Evolutionary conservation across 2,797 vertebrate species (phyloP).

Genomic region (Gambelia wislizenii): DNA sequence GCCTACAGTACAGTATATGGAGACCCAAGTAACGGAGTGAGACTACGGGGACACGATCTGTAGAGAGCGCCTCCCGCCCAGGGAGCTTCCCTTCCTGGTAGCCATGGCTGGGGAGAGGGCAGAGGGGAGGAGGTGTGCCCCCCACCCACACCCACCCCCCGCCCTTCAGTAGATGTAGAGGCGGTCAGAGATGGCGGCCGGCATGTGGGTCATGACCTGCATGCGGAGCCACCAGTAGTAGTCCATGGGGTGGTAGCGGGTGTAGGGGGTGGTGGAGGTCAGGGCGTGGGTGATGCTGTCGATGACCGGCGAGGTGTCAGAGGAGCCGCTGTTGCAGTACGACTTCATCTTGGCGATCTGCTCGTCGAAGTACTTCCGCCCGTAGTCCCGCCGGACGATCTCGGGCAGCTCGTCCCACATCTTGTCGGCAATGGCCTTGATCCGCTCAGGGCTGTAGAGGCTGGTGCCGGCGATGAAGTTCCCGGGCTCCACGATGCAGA

Average conservation of each 20-base stretch:
- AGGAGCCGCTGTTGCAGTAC: conserved; percentile 78
- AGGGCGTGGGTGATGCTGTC: conserved; percentile 78
- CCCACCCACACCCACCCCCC: not conserved
- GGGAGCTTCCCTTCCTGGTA: conserved; percentile 36
- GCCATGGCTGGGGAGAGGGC: not conserved
- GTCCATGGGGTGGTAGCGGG: conserved; percentile 85
- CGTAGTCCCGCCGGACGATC: conserved; percentile 80
- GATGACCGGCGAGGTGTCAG: conserved; percentile 76
- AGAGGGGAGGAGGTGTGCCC: too few species aligned
- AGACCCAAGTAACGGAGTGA: conserved; percentile 60
- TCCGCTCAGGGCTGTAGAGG: conserved; percentile 80
- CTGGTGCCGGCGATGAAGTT: conserved; percentile 84
- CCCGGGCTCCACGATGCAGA: conserved; percentile 83
- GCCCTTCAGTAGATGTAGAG: conserved; percentile 79
- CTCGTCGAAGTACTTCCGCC: conserved; percentile 81
- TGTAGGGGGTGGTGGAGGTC: conserved; percentile 74
- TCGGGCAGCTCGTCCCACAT: conserved; percentile 84
- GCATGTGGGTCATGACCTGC: conserved; percentile 85
- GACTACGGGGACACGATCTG: conserved; percentile 26
- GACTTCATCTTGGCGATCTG: conserved; percentile 80
- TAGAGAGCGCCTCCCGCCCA: conserved; percentile 43
- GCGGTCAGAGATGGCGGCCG: conserved; percentile 78
- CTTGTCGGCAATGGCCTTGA: conserved; percentile 79
- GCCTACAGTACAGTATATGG: conserved; percentile 72
- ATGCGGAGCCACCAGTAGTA: conserved; percentile 86